Base-by-base conservation (phyloP, 2,113 vertebrate species). In the Triplophysa siluroides region DNA sequence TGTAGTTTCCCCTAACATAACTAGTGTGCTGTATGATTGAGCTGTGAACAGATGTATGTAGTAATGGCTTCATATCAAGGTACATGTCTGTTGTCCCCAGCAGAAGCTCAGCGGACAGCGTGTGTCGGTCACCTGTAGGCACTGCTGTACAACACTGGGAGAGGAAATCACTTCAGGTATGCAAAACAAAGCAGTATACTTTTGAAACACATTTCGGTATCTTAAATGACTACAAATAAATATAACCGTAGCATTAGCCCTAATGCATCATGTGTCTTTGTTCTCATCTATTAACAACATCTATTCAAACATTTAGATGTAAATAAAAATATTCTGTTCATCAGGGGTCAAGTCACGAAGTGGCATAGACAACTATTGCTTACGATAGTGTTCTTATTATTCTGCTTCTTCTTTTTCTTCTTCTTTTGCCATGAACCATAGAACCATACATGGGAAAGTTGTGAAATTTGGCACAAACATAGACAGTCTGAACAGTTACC, bases 111-210 rank as follows among this genome's bases (percentile, higher is more conserved):
- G 90, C 89, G 92, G 92, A 87, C 92, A 92, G 88, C 84, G 90
- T 89, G 81, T 66, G 86, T 86, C 95, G 76, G 77, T 95, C 86
- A 90, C 88, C 82, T 99, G 98, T 90, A 92, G 91, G 58, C 95
- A 94, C 89, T 98, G 98, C 87, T 95, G 92, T 63, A 88, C 86
- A 23, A 88, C 87, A 75, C 92, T 99, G 82, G 98, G 96, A 90
- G 95, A 98, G 85, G 89, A 83, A 11, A 6, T 93, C 52, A 91
- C 96, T 86, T 87, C 95, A 95, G 96, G 98, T 98, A 93, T 81
- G 54, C 21, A 21, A n/a, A 18, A 64, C 45, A 29, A 23, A 63
- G 23, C 21, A 70, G 72, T 78, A 38, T 52, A 45, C 26, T 69
- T 45, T 66, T 23, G 83, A 11, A 19, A 9, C 26, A 47, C 23